phyloP scores from a whole-genome alignment of 2,113 vertebrate species.

The Ctenomys sociabilis region DNA sequence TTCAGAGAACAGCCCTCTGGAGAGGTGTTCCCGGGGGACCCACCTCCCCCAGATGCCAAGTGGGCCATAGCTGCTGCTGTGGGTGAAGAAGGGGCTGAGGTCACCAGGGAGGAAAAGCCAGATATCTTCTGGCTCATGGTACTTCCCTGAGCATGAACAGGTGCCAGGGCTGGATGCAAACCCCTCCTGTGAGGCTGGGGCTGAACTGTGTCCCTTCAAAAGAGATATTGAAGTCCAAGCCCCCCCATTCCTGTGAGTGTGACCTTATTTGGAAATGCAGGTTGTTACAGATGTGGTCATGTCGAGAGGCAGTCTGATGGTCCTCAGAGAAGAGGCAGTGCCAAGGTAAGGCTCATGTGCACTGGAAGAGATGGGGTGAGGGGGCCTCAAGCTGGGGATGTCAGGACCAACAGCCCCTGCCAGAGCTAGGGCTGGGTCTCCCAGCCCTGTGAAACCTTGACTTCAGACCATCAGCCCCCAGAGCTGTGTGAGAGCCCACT shows the following conservation, averaged over 20 bases:
- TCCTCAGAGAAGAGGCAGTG: not conserved
- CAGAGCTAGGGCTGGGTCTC: not conserved
- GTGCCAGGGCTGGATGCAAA: not conserved
- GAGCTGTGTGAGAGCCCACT: accelerated
- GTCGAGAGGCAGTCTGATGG: not conserved
- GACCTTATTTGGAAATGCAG: not conserved
- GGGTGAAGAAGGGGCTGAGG: not conserved
- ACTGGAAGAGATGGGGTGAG: not conserved
- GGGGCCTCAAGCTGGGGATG: not conserved
- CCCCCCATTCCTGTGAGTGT: not conserved
- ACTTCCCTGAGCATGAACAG: not conserved
- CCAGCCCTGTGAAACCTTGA: not conserved
- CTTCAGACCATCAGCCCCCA: not conserved
- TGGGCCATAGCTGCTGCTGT: accelerated
- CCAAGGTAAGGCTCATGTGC: not conserved
- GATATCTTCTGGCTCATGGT: accelerated
- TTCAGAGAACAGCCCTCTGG: not conserved
- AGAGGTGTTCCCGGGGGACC: not conserved
- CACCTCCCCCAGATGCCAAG: not conserved
- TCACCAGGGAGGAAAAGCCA: not conserved
- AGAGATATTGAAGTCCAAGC: not conserved
- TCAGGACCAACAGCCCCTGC: not conserved
- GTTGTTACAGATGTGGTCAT: not conserved
- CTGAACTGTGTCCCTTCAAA: not conserved
- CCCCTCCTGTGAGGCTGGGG: too few relatives aligned